Conservation (phyloP, 2,113 vertebrate species). For the Pluvialis apricaria region DNA sequence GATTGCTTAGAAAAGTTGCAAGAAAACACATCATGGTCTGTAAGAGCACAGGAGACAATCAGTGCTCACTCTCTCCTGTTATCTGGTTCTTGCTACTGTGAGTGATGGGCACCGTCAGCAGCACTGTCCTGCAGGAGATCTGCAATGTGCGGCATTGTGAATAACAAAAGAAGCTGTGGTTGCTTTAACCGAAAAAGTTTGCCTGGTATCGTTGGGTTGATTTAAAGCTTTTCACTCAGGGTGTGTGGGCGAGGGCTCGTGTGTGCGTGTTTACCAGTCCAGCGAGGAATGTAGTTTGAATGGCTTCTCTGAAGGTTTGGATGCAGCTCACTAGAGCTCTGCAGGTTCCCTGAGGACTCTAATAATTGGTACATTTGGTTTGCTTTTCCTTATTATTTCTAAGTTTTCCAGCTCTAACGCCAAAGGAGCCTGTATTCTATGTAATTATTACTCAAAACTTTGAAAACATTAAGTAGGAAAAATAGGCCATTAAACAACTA, state of each 20-base stretch:
- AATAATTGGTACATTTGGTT: background rate
- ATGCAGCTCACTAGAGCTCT: slow-evolving; percentile 1
- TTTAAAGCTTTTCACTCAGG: background rate
- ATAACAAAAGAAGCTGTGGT: background rate
- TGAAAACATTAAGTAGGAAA: slow-evolving; percentile 35
- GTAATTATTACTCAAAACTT: slow-evolving; percentile 50
- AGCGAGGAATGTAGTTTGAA: background rate
- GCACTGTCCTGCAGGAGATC: background rate
- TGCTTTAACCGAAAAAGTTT: background rate
- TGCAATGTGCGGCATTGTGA: fast-evolving
- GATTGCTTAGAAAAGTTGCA: background rate
- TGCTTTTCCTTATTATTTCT: slow-evolving; percentile 33
- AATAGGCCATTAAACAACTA: background rate
- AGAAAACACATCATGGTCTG: background rate
- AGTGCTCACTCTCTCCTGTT: fast-evolving
- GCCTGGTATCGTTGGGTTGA: background rate
- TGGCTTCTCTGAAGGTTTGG: background rate
- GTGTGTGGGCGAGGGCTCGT: background rate
- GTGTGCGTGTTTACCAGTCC: background rate
- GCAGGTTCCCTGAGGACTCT: background rate
- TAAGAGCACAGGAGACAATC: background rate
- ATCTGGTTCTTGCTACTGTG: background rate
- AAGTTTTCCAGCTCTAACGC: background rate
- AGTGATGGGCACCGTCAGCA: fast-evolving
- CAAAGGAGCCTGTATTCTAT: slow-evolving; percentile 25